These are phyloP conservation scores for Tricholauxania praeusta DNA, from an alignment of 2,888 invertebrate genomes.

Conservation along the genomic window DNA sequence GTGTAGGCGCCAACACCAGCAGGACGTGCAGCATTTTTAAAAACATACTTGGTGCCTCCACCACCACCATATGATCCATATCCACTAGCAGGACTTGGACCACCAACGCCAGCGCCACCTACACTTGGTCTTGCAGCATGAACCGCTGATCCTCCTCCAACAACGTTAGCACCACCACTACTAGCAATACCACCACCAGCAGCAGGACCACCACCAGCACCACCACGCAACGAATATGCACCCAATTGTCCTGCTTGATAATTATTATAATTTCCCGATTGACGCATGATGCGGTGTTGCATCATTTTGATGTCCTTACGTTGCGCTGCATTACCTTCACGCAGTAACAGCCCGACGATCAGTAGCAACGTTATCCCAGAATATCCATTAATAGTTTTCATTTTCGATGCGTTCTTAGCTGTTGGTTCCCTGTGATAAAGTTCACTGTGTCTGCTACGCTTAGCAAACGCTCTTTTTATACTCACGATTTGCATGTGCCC, in stretches of 20 bases:
- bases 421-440: no score
- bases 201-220: not conserved
- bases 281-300: slow-evolving; percentile 37
- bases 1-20: slow-evolving; percentile 45
- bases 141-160: not conserved
- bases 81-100: not conserved
- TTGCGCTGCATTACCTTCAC: not conserved
- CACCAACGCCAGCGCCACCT: not conserved
- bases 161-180: not conserved
- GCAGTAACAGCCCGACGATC: not conserved
- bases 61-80: not conserved
- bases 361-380: not conserved
- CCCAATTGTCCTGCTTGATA: slow-evolving; percentile 19
- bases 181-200: not conserved
- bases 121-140: no score
- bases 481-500: no score
- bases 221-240: slow-evolving; percentile 12
- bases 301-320: not conserved
- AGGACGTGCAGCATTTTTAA: slow-evolving; percentile 14
- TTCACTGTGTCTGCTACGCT: slow-evolving; percentile 1
- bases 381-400: not conserved
- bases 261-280: slow-evolving; percentile 44
- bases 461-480: no score
- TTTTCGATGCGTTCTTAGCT: not conserved
- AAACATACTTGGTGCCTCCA: not conserved